Percentiles rank a stretch among this genome's conserved stretches.
Conservation (phyloP, 2,113 vertebrate species). For the Mormoops blainvillei region DNA sequence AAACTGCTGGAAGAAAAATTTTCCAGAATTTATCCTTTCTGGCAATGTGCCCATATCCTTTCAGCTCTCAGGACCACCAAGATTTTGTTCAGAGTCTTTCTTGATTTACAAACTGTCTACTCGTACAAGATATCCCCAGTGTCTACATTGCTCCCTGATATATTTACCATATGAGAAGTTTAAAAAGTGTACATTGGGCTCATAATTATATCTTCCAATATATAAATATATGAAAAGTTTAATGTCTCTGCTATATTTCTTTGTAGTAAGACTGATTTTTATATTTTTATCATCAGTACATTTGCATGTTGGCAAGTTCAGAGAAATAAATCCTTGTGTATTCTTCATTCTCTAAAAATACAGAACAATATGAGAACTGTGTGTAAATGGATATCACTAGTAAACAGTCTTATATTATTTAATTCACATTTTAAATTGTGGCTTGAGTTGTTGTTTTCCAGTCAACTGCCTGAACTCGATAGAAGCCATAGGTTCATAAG, state of each 20-base stretch:
- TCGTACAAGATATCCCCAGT: neutral
- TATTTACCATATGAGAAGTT: neutral
- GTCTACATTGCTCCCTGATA: neutral
- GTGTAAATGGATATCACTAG: neutral
- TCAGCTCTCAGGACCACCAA: conserved; percentile 16
- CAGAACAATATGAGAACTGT: neutral
- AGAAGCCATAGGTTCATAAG: neutral
- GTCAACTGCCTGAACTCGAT: neutral
- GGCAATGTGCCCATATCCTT: neutral
- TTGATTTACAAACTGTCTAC: conserved; percentile 2
- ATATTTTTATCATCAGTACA: neutral
- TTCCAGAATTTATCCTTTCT: conserved; percentile 31
- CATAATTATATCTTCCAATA: neutral
- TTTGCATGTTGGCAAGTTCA: neutral
- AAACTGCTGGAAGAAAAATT: conserved; percentile 49
- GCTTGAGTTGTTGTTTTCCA: neutral
- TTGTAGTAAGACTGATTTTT: neutral
- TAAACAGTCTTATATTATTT: neutral
- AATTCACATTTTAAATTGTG: neutral
- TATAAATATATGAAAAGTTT: neutral
- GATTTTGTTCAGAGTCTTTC: conserved; percentile 16
- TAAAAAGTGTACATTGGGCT: neutral
- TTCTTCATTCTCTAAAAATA: neutral
- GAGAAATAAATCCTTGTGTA: neutral
- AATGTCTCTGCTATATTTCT: neutral